Evolutionary conservation across 2,888 invertebrate species (phyloP), one percentile per base, ranked within the genome.

Genomic region (Saturnia japonica): DNA sequence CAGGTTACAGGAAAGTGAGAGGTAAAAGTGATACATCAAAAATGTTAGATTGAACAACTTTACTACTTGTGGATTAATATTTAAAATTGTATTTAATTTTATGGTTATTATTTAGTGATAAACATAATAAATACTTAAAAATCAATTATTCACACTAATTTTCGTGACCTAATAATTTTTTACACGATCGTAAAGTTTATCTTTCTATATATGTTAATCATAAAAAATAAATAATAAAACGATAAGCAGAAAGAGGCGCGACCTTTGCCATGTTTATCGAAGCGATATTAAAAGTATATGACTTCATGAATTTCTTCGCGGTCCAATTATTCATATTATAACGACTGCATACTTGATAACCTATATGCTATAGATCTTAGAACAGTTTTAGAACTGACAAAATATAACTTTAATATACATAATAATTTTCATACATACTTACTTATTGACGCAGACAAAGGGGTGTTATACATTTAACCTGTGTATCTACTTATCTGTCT

Each of bases 291-390:
- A 85, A 87, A 83, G 78, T 80, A 76, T 82, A 81, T 81, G 79
- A 80, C 78, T 84, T 80, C 79, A 85, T 82, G 82, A 85, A 87
- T 85, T 89, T 88, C 85, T 86, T 85, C 77, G 74, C 75, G 76
- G 75, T 82, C 82, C 84, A 84, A 86, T 87, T 73, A 76, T 74
- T 85, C 81, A 85, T 85, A 34, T 34, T 34, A 83, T 85, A 81
- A 82, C 75, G 80, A 80, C 77, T 83, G 85, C 80, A 80, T 74
- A 72, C 72, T 70, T 73, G 90, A 90, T 90, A 90, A 89, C 87
- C 90, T 85, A 77, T 82, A 79, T 76, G 80, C 80, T 74, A 70
- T 77, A 80, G 81, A 76, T 47, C 47, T 34, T 64, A 69, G 0
- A 64, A 74, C 73, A 75, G 22, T 22, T 67, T 11, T 57, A 74